phyloP scores from a whole-genome alignment of 2,888 invertebrate species.

The Neoscelio sp. region DNA sequence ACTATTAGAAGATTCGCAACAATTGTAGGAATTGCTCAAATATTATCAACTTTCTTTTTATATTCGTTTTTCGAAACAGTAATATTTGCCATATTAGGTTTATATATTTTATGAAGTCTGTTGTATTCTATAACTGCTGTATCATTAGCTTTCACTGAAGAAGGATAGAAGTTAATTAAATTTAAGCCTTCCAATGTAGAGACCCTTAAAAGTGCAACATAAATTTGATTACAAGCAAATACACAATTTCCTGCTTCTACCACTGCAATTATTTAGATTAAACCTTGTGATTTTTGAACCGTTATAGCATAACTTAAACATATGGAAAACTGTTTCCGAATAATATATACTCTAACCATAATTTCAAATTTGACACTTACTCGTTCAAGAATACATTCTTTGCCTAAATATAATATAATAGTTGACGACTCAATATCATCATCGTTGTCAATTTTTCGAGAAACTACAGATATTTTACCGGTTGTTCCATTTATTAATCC shows the following conservation, averaged over 20 bases:
- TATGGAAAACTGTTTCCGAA: constrained; percentile 44
- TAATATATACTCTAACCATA: constrained; percentile 23
- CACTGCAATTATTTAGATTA: constrained; percentile 64
- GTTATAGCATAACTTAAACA: constrained; percentile 49
- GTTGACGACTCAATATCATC: constrained; percentile 50
- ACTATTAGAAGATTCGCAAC: no score
- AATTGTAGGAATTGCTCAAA: not conserved
- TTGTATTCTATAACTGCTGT: constrained; percentile 55
- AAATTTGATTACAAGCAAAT: constrained; percentile 67
- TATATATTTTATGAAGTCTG: constrained; percentile 8
- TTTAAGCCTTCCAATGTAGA: constrained; percentile 5
- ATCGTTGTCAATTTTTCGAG: constrained; percentile 2
- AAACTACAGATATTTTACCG: constrained; percentile 60
- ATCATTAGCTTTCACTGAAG: constrained; percentile 60
- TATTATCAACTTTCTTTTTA: not conserved
- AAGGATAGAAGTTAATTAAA: constrained; percentile 32
- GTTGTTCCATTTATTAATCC: constrained; percentile 73
- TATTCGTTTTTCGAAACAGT: no score
- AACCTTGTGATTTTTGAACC: constrained; percentile 66
- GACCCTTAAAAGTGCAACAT: constrained; percentile 63
- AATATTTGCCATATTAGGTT: constrained; percentile 12
- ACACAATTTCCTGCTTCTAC: constrained; percentile 65
- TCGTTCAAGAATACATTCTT: constrained; percentile 55
- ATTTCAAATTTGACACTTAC: constrained; percentile 68
- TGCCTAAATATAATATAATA: constrained; percentile 60